Evolutionary conservation across 23 tunicate genomes (phyloP).

Genomic region (Ascidia mentula): DNA sequence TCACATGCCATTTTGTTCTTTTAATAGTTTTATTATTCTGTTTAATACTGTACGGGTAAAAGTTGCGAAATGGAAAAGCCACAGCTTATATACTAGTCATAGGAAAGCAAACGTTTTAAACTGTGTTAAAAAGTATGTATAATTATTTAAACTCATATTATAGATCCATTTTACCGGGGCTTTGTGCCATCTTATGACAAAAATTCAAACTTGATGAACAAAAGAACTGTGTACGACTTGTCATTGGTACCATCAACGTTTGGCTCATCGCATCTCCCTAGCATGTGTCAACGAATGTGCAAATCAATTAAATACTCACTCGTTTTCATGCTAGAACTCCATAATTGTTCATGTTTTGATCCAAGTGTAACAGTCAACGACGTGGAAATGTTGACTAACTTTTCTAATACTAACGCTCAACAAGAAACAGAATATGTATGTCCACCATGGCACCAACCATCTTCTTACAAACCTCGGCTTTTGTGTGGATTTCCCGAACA

Average conservation of each 20-base stretch:
- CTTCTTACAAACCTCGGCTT: neutral
- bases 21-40: neutral
- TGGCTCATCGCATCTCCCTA: neutral
- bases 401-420: neutral
- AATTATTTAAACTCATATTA: neutral
- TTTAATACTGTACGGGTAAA: no score
- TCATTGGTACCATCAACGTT: neutral
- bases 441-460: neutral
- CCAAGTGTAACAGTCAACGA: neutral
- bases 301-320: neutral
- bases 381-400: neutral
- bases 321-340: neutral
- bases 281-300: neutral
- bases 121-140: neutral
- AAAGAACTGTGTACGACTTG: neutral
- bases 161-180: neutral
- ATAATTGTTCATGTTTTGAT: neutral
- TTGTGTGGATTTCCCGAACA: neutral
- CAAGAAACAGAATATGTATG: neutral
- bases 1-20: neutral
- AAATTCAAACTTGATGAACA: neutral
- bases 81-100: no score
- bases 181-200: neutral
- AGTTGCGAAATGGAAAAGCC: no score
- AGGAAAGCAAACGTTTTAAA: no score